Percentiles rank a stretch among this genome's conserved stretches.
Evolutionary conservation across 2,888 invertebrate genomes (phyloP).

Genomic region (Caenorhabditis macrosperma): DNA sequence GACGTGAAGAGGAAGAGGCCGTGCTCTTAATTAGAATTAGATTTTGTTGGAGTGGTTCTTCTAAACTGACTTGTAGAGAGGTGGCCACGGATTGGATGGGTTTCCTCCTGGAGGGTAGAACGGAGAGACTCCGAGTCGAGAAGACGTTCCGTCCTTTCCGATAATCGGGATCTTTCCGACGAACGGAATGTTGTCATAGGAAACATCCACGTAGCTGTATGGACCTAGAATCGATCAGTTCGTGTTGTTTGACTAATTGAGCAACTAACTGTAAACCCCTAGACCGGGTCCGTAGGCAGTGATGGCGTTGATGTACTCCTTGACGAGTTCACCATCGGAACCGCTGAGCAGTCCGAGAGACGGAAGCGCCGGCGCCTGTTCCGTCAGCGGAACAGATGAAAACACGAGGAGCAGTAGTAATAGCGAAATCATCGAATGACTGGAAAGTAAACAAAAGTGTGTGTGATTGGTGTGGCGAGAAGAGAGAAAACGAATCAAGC

Average conservation of each 20-base stretch:
- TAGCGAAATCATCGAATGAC: constrained; percentile 8
- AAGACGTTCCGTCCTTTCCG: constrained; percentile 74
- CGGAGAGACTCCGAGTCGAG: constrained; percentile 71
- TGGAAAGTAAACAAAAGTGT: background rate
- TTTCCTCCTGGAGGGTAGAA: constrained; percentile 76
- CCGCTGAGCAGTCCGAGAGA: constrained; percentile 56
- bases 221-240: constrained; percentile 63
- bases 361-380: constrained; percentile 59
- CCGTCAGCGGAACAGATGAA: background rate
- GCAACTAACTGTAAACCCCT: constrained; percentile 71
- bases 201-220: constrained; percentile 73
- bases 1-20: constrained; percentile 74
- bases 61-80: constrained; percentile 68
- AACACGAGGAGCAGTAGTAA: background rate
- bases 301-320: constrained; percentile 71
- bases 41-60: background rate
- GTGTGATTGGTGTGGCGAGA: background rate
- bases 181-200: constrained; percentile 76
- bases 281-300: constrained; percentile 76
- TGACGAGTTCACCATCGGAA: constrained; percentile 59
- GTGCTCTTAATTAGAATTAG: constrained; percentile 67
- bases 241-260: background rate
- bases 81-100: constrained; percentile 73
- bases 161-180: constrained; percentile 70
- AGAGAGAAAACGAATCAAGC: constrained; percentile 7